Percentiles rank a stretch among this genome's conserved stretches.
phyloP scores from a whole-genome alignment of 2,797 vertebrate genomes.

The Epinephelus coioides region DNA sequence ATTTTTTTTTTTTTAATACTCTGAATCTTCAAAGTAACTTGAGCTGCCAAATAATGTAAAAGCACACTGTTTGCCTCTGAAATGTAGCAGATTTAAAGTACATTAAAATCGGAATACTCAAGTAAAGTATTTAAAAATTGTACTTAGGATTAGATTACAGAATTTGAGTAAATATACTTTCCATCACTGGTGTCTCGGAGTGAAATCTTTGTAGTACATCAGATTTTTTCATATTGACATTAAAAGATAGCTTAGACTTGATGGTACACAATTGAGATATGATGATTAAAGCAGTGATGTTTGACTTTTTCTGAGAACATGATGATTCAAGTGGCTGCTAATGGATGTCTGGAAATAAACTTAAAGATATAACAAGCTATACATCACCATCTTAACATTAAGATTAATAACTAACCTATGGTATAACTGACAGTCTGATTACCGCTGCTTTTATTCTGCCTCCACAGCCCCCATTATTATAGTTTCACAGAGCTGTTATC shows the following conservation, averaged over 20 bases:
- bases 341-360: no score
- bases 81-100: neutral
- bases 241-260: no score
- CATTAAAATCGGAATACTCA: neutral
- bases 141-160: no score
- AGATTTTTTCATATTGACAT: neutral
- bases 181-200: neutral
- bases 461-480: constrained; percentile 1
- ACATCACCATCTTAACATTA: no score
- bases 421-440: constrained; percentile 2
- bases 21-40: neutral
- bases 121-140: neutral
- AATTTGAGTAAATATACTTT: neutral
- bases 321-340: no score
- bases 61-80: neutral
- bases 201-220: neutral
- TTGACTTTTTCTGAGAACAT: no score
- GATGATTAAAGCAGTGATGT: no score
- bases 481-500: constrained; percentile 11
- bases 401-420: neutral
- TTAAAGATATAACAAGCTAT: no score
- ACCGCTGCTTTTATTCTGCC: neutral
- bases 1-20: neutral
- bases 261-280: no score
- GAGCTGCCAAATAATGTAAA: neutral